These are phyloP conservation scores for Rhingia rostrata DNA, from an alignment of 2,888 invertebrate genomes.

Conservation along the genomic window DNA sequence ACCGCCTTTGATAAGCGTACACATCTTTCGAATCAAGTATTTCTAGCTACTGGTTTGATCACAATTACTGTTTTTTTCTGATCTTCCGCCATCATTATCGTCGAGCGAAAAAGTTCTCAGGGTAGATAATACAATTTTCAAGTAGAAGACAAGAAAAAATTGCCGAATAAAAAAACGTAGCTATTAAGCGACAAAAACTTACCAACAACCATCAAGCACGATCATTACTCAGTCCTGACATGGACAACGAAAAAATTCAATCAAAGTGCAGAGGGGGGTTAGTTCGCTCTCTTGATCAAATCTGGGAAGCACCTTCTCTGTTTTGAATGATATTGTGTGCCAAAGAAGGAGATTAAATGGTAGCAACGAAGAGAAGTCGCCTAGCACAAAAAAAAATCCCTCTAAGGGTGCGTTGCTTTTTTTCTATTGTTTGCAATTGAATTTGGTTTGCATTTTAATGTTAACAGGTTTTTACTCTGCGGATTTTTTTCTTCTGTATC, in stretches of 20 bases:
- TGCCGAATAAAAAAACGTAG: constrained; percentile 42
- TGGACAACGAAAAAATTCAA: constrained; percentile 75
- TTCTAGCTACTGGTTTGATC: constrained; percentile 65
- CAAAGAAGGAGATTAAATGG: constrained; percentile 44
- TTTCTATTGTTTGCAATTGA: constrained; percentile 69
- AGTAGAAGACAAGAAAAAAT: constrained; percentile 51
- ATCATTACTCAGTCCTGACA: constrained; percentile 59
- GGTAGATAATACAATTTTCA: constrained; percentile 81
- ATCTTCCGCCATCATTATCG: constrained; percentile 6
- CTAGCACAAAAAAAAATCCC: constrained; percentile 21
- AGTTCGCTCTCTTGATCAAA: constrained; percentile 22
- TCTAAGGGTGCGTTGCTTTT: constrained; percentile 54
- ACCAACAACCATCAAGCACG: constrained; percentile 28
- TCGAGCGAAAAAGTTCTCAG: constrained; percentile 81
- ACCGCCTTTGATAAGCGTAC: constrained; percentile 50
- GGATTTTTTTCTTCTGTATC: constrained; percentile 45
- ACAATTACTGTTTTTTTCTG: constrained; percentile 51
- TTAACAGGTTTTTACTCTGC: constrained; percentile 80
- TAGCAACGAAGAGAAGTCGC: constrained; percentile 28
- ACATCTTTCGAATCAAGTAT: constrained; percentile 57
- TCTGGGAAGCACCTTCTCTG: constrained; percentile 59
- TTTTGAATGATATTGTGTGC: constrained; percentile 20
- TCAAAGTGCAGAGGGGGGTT: constrained; percentile 75
- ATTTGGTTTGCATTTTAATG: constrained; percentile 78
- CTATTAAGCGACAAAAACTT: constrained; percentile 33